Evolutionary conservation across 1,140 invertebrate genomes (phyloP).

Genomic region (Ceratosolen fusciceps): DNA sequence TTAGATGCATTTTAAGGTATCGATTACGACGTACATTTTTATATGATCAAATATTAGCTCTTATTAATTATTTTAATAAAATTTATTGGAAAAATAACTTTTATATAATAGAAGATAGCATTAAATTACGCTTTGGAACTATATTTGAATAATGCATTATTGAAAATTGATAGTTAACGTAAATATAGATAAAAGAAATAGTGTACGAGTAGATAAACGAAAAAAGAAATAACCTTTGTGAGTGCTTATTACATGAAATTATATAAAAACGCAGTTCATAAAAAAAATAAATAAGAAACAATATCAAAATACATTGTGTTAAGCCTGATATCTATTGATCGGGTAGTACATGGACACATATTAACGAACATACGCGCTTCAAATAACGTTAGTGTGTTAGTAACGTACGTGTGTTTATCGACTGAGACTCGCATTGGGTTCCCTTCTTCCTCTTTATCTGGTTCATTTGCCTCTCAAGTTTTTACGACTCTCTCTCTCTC

Average conservation of each 20-base stretch:
- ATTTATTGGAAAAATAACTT: too few species aligned
- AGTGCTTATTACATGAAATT: neutral
- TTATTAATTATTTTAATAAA: too few species aligned
- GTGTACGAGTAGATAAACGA: too few species aligned
- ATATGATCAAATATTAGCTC: too few species aligned
- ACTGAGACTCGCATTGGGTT: slow-evolving; percentile 51
- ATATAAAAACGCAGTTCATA: neutral
- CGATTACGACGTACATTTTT: too few species aligned
- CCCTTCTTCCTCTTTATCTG: slow-evolving; percentile 41
- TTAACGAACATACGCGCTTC: slow-evolving; percentile 15
- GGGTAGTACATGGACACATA: slow-evolving; percentile 56
- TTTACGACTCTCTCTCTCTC: neutral
- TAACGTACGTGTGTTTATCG: slow-evolving; percentile 60
- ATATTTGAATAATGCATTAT: too few species aligned
- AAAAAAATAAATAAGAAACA: slow-evolving; percentile 12
- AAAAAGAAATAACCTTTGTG: too few species aligned
- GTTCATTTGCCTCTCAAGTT: slow-evolving; percentile 38
- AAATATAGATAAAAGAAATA: too few species aligned
- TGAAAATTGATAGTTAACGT: too few species aligned
- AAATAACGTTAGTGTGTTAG: slow-evolving; percentile 9
- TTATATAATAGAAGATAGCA: too few species aligned
- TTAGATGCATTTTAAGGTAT: too few species aligned
- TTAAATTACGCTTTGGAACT: too few species aligned
- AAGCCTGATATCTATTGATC: slow-evolving; percentile 66
- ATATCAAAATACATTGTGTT: slow-evolving; percentile 51